Evolutionary conservation across 2,888 invertebrate species (phyloP).

Genomic region (Aplocera efformata): DNA sequence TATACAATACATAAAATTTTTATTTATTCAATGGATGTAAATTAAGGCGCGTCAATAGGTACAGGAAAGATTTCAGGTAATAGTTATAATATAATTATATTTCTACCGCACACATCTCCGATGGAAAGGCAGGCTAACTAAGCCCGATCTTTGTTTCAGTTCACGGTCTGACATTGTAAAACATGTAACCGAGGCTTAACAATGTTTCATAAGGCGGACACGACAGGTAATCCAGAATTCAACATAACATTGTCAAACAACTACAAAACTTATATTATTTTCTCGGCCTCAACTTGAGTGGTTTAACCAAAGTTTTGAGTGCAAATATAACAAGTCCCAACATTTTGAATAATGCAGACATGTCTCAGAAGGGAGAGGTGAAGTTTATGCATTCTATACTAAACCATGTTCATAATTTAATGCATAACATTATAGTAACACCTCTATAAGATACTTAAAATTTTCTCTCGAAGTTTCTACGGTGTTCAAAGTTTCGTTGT

Average conservation of each 20-base stretch:
- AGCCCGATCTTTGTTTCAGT: conserved; percentile 26
- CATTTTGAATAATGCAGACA: conserved; percentile 63
- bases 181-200: conserved; percentile 32
- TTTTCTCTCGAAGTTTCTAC: conserved; percentile 17
- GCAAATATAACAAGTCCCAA: conserved; percentile 60
- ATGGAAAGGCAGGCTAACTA: too few relatives aligned
- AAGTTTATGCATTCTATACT: conserved; percentile 32
- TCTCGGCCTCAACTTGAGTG: conserved; percentile 50
- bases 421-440: conserved; percentile 27
- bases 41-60: conserved; percentile 10
- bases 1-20: background rate
- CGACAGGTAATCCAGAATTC: conserved; percentile 43
- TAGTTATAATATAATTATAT: too few relatives aligned
- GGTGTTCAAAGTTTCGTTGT: conserved; percentile 2
- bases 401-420: conserved; percentile 37
- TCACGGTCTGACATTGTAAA: conserved; percentile 24
- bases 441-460: conserved; percentile 16
- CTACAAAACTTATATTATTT: conserved; percentile 62
- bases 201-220: conserved; percentile 37
- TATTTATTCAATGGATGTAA: conserved; percentile 1
- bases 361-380: conserved; percentile 41
- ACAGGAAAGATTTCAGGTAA: too few relatives aligned
- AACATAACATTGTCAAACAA: conserved; percentile 31
- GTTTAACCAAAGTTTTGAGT: conserved; percentile 68
- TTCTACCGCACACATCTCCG: too few relatives aligned